Base-by-base conservation (phyloP, 2,888 invertebrate species). In the Dicroscelio sp. region DNA sequence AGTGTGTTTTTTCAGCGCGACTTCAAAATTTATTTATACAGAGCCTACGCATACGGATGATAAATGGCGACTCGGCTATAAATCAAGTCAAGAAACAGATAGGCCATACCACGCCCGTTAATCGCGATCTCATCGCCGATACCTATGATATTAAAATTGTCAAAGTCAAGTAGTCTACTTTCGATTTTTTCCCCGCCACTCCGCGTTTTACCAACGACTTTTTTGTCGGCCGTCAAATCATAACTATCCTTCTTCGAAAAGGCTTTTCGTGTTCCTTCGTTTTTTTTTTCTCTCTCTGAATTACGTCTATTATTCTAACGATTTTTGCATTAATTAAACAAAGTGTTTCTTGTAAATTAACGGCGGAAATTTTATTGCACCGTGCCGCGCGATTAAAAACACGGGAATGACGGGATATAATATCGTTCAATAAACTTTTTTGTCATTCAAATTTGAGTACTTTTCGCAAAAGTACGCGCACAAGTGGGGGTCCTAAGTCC, bases 401-500 rank as follows among this genome's bases (percentile, higher is more conserved):
- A n/a, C n/a, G n/a, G n/a, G n/a, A n/a, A n/a, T n/a, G n/a, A n/a
- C n/a, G n/a, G n/a, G n/a, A n/a, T n/a, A n/a, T n/a, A n/a, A n/a
- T n/a, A n/a, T n/a, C n/a, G n/a, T n/a, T n/a, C 23, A n/a, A 23
- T 20, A 25, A 30, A 5, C 12, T 33, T 69, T 25, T 27, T 23
- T 2, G 27, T 48, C n/a, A 35, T n/a, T 27, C 20, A 69, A 38
- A 38, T 69, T 71, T 71, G 8, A 71, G 6, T 10, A 20, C 20
- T 76, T 67, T 65, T 67, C 10, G 52, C 52, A 67, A 85, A 76
- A 65, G 60, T 58, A 6, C 30, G 35, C 17, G 25, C 20, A 10
- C 52, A 78, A 67, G 86, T 82, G 86, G 90, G 90, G 90, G 75
- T 83, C 63, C 63, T 80, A 80, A 89, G 75, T 25, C 71, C 14